phyloP scores from a whole-genome alignment of 2,888 invertebrate genomes.

The Trachelus iudaicus region DNA sequence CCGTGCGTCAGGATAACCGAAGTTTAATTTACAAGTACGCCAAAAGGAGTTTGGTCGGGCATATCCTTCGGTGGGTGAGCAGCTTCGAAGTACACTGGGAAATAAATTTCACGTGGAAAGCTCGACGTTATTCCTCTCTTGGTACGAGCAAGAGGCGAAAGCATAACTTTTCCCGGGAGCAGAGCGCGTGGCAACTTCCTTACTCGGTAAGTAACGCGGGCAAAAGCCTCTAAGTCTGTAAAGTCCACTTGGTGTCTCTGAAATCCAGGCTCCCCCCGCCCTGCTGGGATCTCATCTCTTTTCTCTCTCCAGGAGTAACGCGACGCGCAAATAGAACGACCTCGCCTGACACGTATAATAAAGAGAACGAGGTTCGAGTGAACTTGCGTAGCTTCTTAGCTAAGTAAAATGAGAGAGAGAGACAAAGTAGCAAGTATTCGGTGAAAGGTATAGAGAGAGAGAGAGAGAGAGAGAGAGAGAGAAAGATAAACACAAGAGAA shows the following conservation, averaged over 20 bases:
- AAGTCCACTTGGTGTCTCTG: not conserved
- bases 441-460: not conserved
- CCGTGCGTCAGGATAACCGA: not conserved
- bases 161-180: not conserved
- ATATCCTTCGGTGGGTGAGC: not conserved
- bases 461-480: not conserved
- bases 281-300: not conserved
- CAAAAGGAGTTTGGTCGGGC: not conserved
- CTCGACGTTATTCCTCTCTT: not conserved
- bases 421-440: not conserved
- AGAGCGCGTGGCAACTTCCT: not conserved
- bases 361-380: not conserved
- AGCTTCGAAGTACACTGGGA: not conserved
- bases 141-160: not conserved
- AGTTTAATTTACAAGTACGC: not conserved
- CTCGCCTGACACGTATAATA: not conserved
- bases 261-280: not conserved
- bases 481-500: not conserved
- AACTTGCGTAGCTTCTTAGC: not conserved
- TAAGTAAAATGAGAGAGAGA: not conserved
- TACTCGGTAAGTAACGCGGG: not conserved
- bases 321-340: not conserved
- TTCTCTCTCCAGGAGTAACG: not conserved
- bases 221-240: constrained; percentile 3
- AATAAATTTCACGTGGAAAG: not conserved